Percentiles rank a stretch among this genome's conserved stretches.
Evolutionary conservation across 2,113 vertebrate species (phyloP).

Genomic region (Aramus guarauna): DNA sequence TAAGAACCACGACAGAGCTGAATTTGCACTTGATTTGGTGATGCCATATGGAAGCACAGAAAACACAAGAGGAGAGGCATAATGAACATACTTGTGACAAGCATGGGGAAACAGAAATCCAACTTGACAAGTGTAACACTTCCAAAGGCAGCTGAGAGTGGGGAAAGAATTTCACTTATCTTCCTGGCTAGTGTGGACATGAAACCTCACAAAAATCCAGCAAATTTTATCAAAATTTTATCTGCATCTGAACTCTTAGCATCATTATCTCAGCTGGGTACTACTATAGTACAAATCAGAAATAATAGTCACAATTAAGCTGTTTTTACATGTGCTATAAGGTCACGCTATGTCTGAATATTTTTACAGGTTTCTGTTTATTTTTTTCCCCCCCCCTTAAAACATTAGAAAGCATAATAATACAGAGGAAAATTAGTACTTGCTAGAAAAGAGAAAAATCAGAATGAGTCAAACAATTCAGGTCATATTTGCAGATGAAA

Average conservation of each 20-base stretch:
- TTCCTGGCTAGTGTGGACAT: neutral
- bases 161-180: neutral
- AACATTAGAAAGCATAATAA: neutral
- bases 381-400: neutral
- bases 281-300: neutral
- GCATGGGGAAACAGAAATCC: neutral
- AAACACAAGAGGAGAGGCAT: neutral
- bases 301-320: neutral
- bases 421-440: neutral
- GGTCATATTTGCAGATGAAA: neutral
- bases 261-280: neutral
- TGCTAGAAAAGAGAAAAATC: neutral
- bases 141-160: neutral
- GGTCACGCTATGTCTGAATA: neutral
- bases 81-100: neutral
- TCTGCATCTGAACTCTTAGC: neutral
- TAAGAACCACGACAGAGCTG: neutral
- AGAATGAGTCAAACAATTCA: neutral
- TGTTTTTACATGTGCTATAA: neutral
- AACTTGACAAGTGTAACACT: neutral
- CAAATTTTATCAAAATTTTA: neutral
- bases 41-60: neutral
- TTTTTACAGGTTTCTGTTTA: neutral
- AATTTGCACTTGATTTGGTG: neutral
- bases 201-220: neutral